Evolutionary conservation across 2,113 vertebrate species (phyloP), one percentile per base, ranked within the genome.

Genomic region (Spheniscus mendiculus): DNA sequence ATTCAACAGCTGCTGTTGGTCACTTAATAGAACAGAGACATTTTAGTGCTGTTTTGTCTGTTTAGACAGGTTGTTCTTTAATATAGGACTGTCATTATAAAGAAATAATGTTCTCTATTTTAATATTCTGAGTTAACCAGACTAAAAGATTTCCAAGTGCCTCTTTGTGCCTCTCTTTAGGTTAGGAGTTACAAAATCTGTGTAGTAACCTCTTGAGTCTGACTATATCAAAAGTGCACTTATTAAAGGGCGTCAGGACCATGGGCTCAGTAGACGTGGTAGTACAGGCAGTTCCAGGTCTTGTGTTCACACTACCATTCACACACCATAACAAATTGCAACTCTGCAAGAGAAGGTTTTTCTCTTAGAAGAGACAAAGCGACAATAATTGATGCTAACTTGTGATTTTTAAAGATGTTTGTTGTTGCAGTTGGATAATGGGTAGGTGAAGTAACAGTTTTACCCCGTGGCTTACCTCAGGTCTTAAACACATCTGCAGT

Each of bases 31-130:
- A 71, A 40, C 53, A 83, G 55, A 85, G 72, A 88, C 7, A 12
- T 90, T 89, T 83, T 95, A 95, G 94, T 97, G 91, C 93, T 97
- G 58, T 94, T 92, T 95, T 87, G 18, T 50, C 58, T 93, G 20
- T 80, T 85, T 30, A 87, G 34, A 62, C 70, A 87, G 18, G 6
- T 84, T 87, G 38, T 77, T 62, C 45, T 82, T 87, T 58, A 38
- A 65, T 72, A 11, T 44, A 76, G 44, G 36, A 38, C 36, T 76
- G 19, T 66, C 10, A 21, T 78, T 84, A 47, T 82, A 61, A 53
- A 77, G 62, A 87, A 85, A 76, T 40, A 72, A 47, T 70, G 25
- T 61, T 94, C 25, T 93, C 10, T 79, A 12, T 83, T 93, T 89
- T 89, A 76, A 50, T 81, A 49, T 56, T 73, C 42, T 92, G 27